Conservation (phyloP, 2,888 invertebrate genomes). For the Nomada fabriciana region DNA sequence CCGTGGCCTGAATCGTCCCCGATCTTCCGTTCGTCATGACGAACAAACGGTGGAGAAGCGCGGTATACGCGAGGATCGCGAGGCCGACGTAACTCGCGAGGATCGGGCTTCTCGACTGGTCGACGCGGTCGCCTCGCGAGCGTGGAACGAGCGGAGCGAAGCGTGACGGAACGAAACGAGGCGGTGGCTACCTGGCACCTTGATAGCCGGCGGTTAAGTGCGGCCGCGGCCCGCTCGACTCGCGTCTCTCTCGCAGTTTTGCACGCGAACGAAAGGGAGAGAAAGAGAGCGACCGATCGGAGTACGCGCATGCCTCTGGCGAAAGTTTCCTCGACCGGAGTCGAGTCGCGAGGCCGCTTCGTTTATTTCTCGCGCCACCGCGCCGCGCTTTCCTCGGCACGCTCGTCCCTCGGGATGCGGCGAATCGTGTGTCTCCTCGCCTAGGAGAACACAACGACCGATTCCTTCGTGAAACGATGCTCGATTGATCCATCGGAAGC, state of each 20-base stretch:
- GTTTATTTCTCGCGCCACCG: slow-evolving; percentile 52
- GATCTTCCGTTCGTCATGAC: slow-evolving; percentile 28
- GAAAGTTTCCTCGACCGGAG: slow-evolving; percentile 39
- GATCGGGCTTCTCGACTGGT: not conserved
- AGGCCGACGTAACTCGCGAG: slow-evolving; percentile 10
- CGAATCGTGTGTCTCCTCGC: not conserved
- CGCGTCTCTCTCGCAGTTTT: slow-evolving; percentile 49
- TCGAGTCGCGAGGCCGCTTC: slow-evolving; percentile 15
- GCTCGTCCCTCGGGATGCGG: not conserved
- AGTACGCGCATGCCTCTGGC: slow-evolving; percentile 59
- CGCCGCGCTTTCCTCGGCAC: not conserved
- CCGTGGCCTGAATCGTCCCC: slow-evolving; percentile 17
- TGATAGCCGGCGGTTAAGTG: slow-evolving; percentile 81
- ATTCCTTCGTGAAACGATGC: not conserved
- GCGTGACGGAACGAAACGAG: slow-evolving; percentile 25
- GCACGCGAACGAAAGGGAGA: slow-evolving; percentile 34
- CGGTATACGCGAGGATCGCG: slow-evolving; percentile 28
- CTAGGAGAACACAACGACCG: not conserved
- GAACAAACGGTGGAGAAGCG: slow-evolving; percentile 31
- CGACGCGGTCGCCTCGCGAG: not conserved
- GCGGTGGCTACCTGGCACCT: slow-evolving; percentile 70
- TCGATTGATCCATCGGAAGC: slow-evolving; percentile 25
- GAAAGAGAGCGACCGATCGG: slow-evolving; percentile 3
- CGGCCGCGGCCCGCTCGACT: slow-evolving; percentile 69
- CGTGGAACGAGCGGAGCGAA: slow-evolving; percentile 12